Evolutionary conservation across 1,140 invertebrate species (phyloP), one percentile per base, ranked within the genome.

Genomic region (Armadillidium nasatum): DNA sequence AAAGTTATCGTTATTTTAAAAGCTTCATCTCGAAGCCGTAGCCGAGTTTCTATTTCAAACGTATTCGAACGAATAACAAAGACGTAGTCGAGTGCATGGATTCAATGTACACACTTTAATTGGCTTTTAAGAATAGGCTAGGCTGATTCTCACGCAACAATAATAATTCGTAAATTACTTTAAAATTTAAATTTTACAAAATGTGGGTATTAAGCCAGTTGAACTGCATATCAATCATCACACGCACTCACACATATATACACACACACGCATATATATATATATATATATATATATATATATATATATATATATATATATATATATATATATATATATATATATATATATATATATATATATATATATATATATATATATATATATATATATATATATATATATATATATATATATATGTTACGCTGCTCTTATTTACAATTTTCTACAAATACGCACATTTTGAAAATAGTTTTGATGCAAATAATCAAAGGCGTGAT

Each of bases 211-310:
- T 60, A 13, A 60, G 19, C 50, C 50, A 60, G 50, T 60, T 60
- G 19, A 60, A 60, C 19, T 13, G 50, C 50, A 60, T 60, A 60
- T 60, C 50, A 60, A 60, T 60, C 50, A 60, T 60, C 50, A 19
- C 2, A 7, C 50, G 4, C 19, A 19, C 19, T 4, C 11, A 15
- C 11, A 60, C 50, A 19, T 60, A 13, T 60, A 15, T 60, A 13
- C 7, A 15, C 7, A 60, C 7, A 15, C 7, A 15, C 7, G 4
- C 7, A 15, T 19, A 60, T 60, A 60, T 60, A 60, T 60, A 60
- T 60, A 60, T 19, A 60, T 60, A 60, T 60, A 60, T 60, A 60
- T 60, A 60, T 60, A 60, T 60, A 60, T 60, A 60, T 15, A 60
- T 60, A 60, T 60, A 60, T 60, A 60, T 60, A 60, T 60, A 60